Base-by-base conservation (phyloP, 53 echinoderm and acorn worm species). In the Antedon mediterranea region DNA sequence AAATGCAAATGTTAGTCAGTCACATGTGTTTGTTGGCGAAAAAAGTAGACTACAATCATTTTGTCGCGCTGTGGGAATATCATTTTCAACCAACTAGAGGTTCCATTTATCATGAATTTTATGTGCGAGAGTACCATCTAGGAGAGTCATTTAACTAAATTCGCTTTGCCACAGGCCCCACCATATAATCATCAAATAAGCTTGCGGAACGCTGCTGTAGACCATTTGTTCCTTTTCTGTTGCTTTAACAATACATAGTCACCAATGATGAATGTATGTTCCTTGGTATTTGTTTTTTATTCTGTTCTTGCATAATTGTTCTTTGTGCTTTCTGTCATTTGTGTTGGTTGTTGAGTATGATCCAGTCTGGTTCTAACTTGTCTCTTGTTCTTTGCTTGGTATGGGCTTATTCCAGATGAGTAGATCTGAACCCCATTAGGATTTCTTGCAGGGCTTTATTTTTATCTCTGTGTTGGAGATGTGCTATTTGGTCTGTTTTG, bases 201-300 rank as follows among this genome's bases (percentile, higher is more conserved):
- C n/a, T n/a, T n/a, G n/a, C n/a, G n/a, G n/a, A n/a, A n/a, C n/a
- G n/a, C n/a, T n/a, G n/a, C n/a, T n/a, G n/a, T 85, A 33, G 43
- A 75, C 80, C 80, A 80, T 71, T 86, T 82, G 79, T 79, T 86
- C 73, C 34, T 71, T 33, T 86, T 82, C n/a, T 75, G 71, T 43
- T 86, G 82, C 75, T 75, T 82, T 28, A 86, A 79, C 74, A 79
- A 79, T 32, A 79, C 82, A 43, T 79, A 86, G 41, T 86, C 82
- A 42, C 82, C 75, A 34, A 86, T 82, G n/a, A 77, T 42, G 43
- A 81, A 85, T 30, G 72, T 71, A 71, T 85, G 80, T 34, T 75
- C 32, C 34, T 85, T 80, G 15, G 75, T 85, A 41, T 85, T 79
- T 32, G n/a, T 32, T 77, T 73, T 81, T 81, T 32, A 76, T 81